Evolutionary conservation across 2,888 invertebrate genomes (phyloP).

Genomic region (Brachypalpus laphriformis): DNA sequence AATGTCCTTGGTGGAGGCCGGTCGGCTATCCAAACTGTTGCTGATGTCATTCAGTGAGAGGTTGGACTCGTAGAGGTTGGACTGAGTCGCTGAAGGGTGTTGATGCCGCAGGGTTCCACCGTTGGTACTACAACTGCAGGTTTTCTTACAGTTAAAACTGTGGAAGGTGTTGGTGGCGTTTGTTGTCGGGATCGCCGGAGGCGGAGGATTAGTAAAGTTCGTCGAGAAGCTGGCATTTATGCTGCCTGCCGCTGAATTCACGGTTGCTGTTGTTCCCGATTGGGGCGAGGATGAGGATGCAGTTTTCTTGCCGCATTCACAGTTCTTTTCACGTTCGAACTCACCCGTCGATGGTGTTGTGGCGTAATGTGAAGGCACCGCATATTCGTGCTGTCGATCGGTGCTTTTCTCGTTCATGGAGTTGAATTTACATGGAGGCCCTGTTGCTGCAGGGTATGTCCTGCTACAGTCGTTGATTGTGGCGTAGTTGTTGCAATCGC

Average conservation of each 20-base stretch:
- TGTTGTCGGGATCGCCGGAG: slow-evolving; percentile 52
- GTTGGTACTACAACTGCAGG: slow-evolving; percentile 78
- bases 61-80: slow-evolving; percentile 80
- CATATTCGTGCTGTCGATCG: slow-evolving; percentile 82
- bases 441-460: slow-evolving; percentile 80
- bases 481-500: slow-evolving; percentile 82
- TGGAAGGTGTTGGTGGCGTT: slow-evolving; percentile 73
- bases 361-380: slow-evolving; percentile 81
- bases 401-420: slow-evolving; percentile 79
- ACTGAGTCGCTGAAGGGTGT: slow-evolving; percentile 76
- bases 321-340: slow-evolving; percentile 72
- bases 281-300: slow-evolving; percentile 67
- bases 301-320: slow-evolving; percentile 69
- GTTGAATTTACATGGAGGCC: slow-evolving; percentile 81
- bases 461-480: slow-evolving; percentile 81
- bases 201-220: slow-evolving; percentile 79
- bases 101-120: slow-evolving; percentile 79
- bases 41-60: slow-evolving; percentile 79
- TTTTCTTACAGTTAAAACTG: slow-evolving; percentile 80
- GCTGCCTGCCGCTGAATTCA: slow-evolving; percentile 74
- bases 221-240: slow-evolving; percentile 80
- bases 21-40: slow-evolving; percentile 70
- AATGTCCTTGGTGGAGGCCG: slow-evolving; percentile 75
- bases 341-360: slow-evolving; percentile 75
- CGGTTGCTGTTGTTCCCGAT: slow-evolving; percentile 78